Evolutionary conservation across 2,113 vertebrate species (phyloP).

Genomic region (Strigops habroptila): DNA sequence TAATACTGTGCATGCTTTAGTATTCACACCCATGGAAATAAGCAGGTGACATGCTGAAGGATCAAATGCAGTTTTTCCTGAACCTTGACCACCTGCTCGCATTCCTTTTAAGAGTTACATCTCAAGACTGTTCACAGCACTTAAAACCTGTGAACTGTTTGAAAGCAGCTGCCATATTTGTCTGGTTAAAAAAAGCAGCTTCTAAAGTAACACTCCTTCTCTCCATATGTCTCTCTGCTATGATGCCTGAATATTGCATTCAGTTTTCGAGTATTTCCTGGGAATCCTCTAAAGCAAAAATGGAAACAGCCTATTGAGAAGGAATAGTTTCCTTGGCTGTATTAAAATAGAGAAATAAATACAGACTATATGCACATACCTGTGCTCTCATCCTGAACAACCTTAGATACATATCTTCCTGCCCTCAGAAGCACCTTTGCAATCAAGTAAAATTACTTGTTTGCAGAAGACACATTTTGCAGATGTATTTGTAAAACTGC

Average conservation of each 20-base stretch:
- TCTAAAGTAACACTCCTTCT: constrained; percentile 17
- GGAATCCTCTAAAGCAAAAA: constrained; percentile 37
- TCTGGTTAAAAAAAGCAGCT: constrained; percentile 12
- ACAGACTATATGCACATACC: too few species aligned
- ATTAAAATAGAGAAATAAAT: neutral
- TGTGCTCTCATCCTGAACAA: neutral
- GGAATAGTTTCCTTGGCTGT: neutral
- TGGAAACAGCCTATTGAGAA: neutral
- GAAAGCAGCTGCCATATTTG: constrained; percentile 19
- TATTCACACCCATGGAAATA: neutral
- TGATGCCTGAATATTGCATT: neutral
- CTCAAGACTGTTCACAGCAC: neutral
- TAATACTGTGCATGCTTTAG: neutral
- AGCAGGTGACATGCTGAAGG: neutral
- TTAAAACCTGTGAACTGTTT: neutral
- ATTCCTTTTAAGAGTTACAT: neutral
- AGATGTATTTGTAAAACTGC: neutral
- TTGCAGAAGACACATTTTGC: neutral
- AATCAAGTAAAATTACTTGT: neutral
- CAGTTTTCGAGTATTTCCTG: neutral
- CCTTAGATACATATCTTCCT: neutral
- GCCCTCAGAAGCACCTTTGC: neutral
- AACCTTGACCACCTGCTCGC: neutral
- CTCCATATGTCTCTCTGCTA: constrained; percentile 8
- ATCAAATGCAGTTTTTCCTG: neutral